A percentile compares a stretch with the other conserved stretches of the same genome.
These are phyloP conservation scores for Gnatocerus cornutus DNA, from an alignment of 2,888 invertebrate species.

Conservation along the genomic window DNA sequence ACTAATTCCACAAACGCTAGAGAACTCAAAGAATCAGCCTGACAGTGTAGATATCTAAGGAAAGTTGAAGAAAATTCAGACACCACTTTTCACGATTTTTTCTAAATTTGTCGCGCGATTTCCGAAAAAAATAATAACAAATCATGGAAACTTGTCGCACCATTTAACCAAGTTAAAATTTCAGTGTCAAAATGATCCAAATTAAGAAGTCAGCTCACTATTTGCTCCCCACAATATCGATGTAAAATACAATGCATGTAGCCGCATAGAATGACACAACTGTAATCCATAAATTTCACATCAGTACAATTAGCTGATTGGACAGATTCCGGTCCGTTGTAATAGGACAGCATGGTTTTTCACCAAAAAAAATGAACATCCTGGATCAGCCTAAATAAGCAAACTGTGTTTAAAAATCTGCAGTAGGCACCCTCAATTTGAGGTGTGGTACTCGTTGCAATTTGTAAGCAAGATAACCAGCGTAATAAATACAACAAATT, in stretches of 20 bases:
- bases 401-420: background rate
- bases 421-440: too few relatives aligned
- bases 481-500: conserved; percentile 35
- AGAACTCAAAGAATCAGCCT: too few relatives aligned
- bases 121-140: too few relatives aligned
- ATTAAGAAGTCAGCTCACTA: too few relatives aligned
- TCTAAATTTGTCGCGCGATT: too few relatives aligned
- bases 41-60: too few relatives aligned
- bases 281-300: conserved; percentile 44
- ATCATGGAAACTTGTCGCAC: too few relatives aligned
- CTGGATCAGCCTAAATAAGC: background rate
- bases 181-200: too few relatives aligned
- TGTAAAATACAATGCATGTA: background rate
- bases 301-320: conserved; percentile 45
- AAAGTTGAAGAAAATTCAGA: too few relatives aligned
- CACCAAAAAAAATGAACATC: conserved; percentile 9
- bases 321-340: conserved; percentile 32
- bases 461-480: conserved; percentile 15
- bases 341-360: conserved; percentile 20
- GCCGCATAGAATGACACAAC: conserved; percentile 7
- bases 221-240: background rate
- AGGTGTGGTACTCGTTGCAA: conserved; percentile 6
- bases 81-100: too few relatives aligned
- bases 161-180: too few relatives aligned
- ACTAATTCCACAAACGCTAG: too few relatives aligned